Conservation (phyloP, 2,888 invertebrate genomes). For the Endotricha flammealis region DNA sequence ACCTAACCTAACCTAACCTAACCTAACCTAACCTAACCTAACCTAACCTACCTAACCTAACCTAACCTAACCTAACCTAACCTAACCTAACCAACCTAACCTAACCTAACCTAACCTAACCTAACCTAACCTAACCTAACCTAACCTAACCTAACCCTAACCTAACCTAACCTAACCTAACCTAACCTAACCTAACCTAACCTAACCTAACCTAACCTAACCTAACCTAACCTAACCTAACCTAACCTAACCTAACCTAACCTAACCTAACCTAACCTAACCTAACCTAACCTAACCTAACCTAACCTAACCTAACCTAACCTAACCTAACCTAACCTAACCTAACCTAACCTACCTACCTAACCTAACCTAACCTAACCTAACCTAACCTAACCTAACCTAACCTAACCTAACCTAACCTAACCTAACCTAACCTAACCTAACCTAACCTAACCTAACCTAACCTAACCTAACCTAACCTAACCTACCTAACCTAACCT, state of each 20-base stretch:
- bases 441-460: conserved; percentile 28
- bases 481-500: too few species aligned
- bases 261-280: conserved; percentile 16
- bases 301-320: conserved; percentile 18
- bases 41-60: too few species aligned
- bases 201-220: conserved; percentile 14
- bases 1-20: conserved; percentile 16
- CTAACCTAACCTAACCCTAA: too few species aligned
- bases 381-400: conserved; percentile 28
- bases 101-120: conserved; percentile 17
- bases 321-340: conserved; percentile 18
- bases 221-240: conserved; percentile 19
- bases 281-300: conserved; percentile 20
- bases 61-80: conserved; percentile 14
- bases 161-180: conserved; percentile 17
- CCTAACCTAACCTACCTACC: too few species aligned
- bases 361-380: conserved; percentile 21
- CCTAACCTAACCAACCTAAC: too few species aligned
- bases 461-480: conserved; percentile 27
- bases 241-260: conserved; percentile 13
- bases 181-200: conserved; percentile 11
- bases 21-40: conserved; percentile 15
- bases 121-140: conserved; percentile 20
- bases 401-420: conserved; percentile 25
- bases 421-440: conserved; percentile 18